Base-by-base conservation (phyloP, 2,797 vertebrate species). In the Melanotaenia boesemani region DNA sequence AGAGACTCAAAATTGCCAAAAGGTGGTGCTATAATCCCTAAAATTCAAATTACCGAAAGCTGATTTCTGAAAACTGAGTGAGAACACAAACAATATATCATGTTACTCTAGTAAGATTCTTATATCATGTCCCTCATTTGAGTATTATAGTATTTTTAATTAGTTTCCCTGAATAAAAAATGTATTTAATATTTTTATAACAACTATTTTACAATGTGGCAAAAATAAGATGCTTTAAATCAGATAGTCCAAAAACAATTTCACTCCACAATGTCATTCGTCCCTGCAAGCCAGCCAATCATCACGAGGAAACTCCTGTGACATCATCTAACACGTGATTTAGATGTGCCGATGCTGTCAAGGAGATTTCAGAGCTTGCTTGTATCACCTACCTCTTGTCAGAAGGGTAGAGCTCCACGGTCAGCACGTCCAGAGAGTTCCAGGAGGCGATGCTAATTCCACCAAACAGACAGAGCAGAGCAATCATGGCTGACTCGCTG, bases 391-490 rank as follows among this genome's bases (percentile, higher is more conserved):
- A 98, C 97, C 97, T 96, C 93, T 97, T 98, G 85, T 99, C 96
- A 0, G 98, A 99, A 11, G 98, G 98, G 83, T 98, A 99, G 34
- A 99, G 96, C 89, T 99, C 98, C 0, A 99, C 98, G 0, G 98
- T 99, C 84, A 99, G 93, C 82, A 99, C 98, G 0, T 99, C 97
- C 72, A 99, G 94, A 3, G 98, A 91, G 0, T 97, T 99, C 98
- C 98, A 99, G 57, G 98, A 99, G 32, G 98, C 97, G 24, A 99
- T 99, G 94, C 97, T 98, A 92, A 99, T 97, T 1, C 97, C 98
- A 0, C 98, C 98, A 0, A 99, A 99, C 79, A 99, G 95, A 89
- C 98, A 99, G 80, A 98, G 97, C 88, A 99, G 93, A 2, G 98
- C 97, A 0, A 99, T 99, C 98, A 99, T 99, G 88, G 97, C 97